Conservation (phyloP, 2,888 invertebrate genomes). For the Sinohyriopsis cumingii region DNA sequence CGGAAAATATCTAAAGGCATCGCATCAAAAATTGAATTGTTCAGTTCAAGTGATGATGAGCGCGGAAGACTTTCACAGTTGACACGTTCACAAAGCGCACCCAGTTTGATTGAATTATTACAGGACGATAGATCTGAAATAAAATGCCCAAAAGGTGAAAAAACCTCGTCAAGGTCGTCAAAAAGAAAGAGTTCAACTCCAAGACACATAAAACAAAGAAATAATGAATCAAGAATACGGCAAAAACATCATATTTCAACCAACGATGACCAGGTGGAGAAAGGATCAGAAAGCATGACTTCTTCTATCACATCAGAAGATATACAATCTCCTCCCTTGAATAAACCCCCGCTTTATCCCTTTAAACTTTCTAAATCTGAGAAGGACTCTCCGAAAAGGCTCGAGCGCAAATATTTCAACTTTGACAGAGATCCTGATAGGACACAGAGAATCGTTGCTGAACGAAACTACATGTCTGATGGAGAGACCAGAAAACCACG, state of each 20-base stretch:
- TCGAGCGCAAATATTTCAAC: no score
- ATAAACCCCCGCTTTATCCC: constrained; percentile 50
- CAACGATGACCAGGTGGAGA: no score
- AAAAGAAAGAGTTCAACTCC: constrained; percentile 36
- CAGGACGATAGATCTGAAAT: constrained; percentile 9
- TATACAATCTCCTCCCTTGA: constrained; percentile 30
- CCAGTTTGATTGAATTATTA: constrained; percentile 55
- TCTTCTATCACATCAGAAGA: constrained; percentile 18
- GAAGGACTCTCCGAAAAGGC: constrained; percentile 10
- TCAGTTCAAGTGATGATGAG: constrained; percentile 61
- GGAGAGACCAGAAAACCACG: no score
- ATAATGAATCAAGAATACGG: constrained; percentile 23
- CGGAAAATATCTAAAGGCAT: constrained; percentile 52
- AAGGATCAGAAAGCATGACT: constrained; percentile 1
- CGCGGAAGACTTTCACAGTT: constrained; percentile 31
- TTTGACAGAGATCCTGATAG: no score
- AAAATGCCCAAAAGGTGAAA: constrained; percentile 21
- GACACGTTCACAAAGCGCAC: constrained; percentile 61
- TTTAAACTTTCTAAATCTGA: constrained; percentile 20
- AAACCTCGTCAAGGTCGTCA: constrained; percentile 11
- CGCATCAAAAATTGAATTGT: constrained; percentile 57
- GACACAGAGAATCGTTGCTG: no score
- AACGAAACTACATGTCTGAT: no score
- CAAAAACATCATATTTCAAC: no score
- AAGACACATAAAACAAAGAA: constrained; percentile 47